Base-by-base conservation (phyloP, 2,113 vertebrate species). In the Ctenodactylus gundi region DNA sequence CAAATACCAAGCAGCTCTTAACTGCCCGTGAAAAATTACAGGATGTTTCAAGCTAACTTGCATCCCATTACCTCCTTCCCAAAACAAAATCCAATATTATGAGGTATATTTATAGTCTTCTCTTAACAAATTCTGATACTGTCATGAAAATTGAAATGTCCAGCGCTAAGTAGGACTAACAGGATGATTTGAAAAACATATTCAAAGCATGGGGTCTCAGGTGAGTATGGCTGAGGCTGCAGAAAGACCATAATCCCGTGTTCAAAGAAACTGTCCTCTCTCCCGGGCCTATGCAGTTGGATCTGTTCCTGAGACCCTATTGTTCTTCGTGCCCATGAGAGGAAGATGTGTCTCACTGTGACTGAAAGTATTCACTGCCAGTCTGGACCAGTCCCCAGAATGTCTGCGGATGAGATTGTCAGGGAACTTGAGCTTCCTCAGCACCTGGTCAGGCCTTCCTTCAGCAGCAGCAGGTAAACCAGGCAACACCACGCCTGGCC, bases 21-120 rank as follows among this genome's bases (percentile, higher is more conserved):
- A 31, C 97, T 92, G 86, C 96, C 2, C 91, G 92, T 95, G 96
- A 97, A 89, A 97, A 96, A 98, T 96, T 76, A 97, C 84, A 13
- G 3, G 72, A 72, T 88, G n/a, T 7, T 14, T 75, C 65, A 70
- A 88, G 68, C 78, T 51, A 94, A 25, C 95, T 96, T 85, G 90
- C 44, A 96, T 97, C 94, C 91, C 65, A 75, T 85, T 96, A 86
- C 23, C 89, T 89, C 87, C 96, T 95, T 95, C 21, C 85, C 94
- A 62, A n/a, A 92, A 85, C 41, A 93, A 88, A 67, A 90, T 92
- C 88, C 97, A 88, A 25, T 68, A 55, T 76, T 75, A 85, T 92
- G 94, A 31, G 64, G 64, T 2, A 0, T 6, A 67, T 67, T 27
- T 92, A 36, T 14, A 46, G 84, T 20, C 11, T 12, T 76, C 58